These are phyloP conservation scores for Drosophila fuyamai DNA, from an alignment of 1,140 invertebrate species.

Conservation along the genomic window DNA sequence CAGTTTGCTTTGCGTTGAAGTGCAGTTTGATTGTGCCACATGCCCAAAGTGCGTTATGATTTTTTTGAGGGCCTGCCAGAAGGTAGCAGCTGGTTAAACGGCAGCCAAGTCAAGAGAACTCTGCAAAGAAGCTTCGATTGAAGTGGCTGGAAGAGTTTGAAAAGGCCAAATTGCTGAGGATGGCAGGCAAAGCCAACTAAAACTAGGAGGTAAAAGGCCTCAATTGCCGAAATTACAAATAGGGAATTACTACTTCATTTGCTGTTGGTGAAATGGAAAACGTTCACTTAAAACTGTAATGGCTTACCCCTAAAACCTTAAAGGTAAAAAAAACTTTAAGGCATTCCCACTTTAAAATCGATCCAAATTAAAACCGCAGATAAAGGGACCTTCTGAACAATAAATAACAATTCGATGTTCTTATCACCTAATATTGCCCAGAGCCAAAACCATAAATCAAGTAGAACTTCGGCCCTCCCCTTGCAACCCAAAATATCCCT, in stretches of 20 bases:
- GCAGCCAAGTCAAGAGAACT: conserved; percentile 22
- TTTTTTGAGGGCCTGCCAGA: conserved; percentile 61
- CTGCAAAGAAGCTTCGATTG: conserved; percentile 2
- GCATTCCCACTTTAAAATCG: conserved; percentile 56
- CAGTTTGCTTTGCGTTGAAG: conserved; percentile 28
- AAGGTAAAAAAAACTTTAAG: conserved; percentile 37
- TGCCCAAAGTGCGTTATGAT: conserved; percentile 69
- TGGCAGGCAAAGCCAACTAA: conserved; percentile 10
- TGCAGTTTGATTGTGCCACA: conserved; percentile 62
- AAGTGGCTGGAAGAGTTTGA: not conserved
- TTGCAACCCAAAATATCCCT: conserved; percentile 6
- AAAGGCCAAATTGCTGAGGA: not conserved
- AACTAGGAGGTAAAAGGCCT: no score
- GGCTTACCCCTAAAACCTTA: not conserved
- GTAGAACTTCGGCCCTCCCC: conserved; percentile 49
- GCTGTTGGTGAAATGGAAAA: no score
- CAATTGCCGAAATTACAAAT: not conserved
- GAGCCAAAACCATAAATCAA: conserved; percentile 71
- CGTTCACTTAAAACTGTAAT: not conserved
- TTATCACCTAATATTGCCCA: conserved; percentile 69
- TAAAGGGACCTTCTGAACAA: conserved; percentile 28
- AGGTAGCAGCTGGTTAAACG: conserved; percentile 38
- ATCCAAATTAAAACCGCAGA: conserved; percentile 54
- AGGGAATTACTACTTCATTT: no score
- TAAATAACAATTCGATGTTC: conserved; percentile 83